Percentiles rank a stretch among this genome's conserved stretches.
These are phyloP conservation scores for Sinocyclocheilus rhinocerous DNA, from an alignment of 2,113 vertebrate species.

Conservation along the genomic window DNA sequence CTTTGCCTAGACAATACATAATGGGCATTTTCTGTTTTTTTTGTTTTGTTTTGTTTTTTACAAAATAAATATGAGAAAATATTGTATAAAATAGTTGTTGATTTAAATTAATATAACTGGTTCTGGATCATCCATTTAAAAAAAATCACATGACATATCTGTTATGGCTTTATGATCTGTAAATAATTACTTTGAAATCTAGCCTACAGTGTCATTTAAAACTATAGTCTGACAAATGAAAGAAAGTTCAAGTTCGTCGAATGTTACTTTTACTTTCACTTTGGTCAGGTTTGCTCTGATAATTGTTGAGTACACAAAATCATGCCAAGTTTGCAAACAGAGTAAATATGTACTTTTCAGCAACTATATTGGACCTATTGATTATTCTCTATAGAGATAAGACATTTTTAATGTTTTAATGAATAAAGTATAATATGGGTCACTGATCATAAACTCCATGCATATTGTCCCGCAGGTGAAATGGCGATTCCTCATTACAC, in stretches of 20 bases:
- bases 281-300: constrained; percentile 10
- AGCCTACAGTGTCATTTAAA: neutral
- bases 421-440: neutral
- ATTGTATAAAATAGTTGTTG: no score
- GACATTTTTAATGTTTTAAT: neutral
- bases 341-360: neutral
- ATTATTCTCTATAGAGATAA: neutral
- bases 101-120: no score
- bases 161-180: neutral
- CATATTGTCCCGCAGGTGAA: constrained; percentile 69
- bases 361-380: neutral
- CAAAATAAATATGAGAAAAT: no score
- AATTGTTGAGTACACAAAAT: neutral
- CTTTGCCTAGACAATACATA: no score
- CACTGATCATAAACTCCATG: neutral
- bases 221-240: neutral
- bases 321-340: neutral
- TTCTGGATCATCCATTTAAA: no score
- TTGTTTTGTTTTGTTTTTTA: no score
- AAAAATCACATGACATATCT: no score
- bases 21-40: no score
- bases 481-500: constrained; percentile 80
- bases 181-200: neutral
- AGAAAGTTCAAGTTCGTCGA: constrained; percentile 11
- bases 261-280: constrained; percentile 27